These are phyloP conservation scores for Barnardius zonarius DNA, from an alignment of 2,113 vertebrate genomes.

Conservation along the genomic window DNA sequence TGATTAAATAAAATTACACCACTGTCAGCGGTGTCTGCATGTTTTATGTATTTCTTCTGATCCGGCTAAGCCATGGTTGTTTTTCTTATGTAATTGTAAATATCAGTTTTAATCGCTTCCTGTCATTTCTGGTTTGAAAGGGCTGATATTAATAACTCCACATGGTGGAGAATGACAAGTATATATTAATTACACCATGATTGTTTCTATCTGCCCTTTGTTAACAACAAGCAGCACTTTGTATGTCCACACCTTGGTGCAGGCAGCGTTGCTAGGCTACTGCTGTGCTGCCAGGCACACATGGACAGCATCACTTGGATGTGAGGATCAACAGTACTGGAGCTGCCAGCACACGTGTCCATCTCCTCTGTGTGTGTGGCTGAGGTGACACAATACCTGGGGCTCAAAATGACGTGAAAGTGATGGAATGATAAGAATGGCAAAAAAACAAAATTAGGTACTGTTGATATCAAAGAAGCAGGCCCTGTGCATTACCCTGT, in stretches of 20 bases:
- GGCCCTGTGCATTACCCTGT: not conserved
- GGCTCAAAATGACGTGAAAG: not conserved
- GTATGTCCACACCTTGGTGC: not conserved
- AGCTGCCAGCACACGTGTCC: rapidly evolving
- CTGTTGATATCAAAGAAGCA: not conserved
- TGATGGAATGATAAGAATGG: not conserved
- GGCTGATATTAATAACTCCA: not conserved
- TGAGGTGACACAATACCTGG: not conserved
- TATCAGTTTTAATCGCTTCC: not conserved
- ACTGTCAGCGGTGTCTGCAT: not conserved
- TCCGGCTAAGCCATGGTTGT: not conserved
- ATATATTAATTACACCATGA: not conserved
- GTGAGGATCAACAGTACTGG: not conserved
- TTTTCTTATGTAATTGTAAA: not conserved
- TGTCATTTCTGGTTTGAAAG: not conserved
- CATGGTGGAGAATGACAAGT: not conserved
- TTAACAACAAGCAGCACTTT: not conserved
- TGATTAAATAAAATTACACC: not conserved
- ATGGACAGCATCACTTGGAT: not conserved
- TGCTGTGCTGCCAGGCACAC: not conserved
- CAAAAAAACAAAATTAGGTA: not conserved
- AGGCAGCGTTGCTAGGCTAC: conserved; percentile 5
- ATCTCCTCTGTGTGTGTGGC: rapidly evolving
- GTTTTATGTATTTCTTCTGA: not conserved
- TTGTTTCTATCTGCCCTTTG: not conserved